phyloP scores from a whole-genome alignment of 2,113 vertebrate genomes.

The Naja naja region DNA sequence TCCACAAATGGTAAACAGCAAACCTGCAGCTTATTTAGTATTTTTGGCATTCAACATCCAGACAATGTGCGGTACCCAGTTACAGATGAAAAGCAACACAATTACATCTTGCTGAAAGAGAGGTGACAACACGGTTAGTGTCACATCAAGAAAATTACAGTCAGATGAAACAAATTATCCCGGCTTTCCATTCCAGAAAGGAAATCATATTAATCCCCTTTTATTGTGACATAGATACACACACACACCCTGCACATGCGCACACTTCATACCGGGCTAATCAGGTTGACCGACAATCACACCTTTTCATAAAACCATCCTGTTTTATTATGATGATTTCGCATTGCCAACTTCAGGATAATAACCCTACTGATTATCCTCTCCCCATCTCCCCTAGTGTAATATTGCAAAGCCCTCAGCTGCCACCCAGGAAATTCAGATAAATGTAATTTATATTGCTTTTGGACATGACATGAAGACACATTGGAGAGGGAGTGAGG shows the following conservation, averaged over 20 bases:
- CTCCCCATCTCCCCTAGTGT: not conserved
- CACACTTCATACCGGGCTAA: constrained; percentile 22
- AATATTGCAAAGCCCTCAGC: not conserved
- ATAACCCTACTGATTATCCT: constrained; percentile 12
- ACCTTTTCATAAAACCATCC: not conserved
- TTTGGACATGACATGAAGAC: not conserved
- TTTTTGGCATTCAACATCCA: constrained; percentile 35
- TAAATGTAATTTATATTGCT: not conserved
- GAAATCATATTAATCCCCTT: constrained; percentile 5
- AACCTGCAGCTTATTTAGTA: constrained; percentile 27
- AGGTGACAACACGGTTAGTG: constrained; percentile 35
- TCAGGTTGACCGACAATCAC: not conserved
- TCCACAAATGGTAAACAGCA: not conserved
- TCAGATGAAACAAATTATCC: constrained; percentile 42
- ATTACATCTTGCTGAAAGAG: constrained; percentile 37
- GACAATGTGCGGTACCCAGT: constrained; percentile 45
- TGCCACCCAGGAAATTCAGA: not conserved
- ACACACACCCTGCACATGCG: not conserved
- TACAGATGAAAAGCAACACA: constrained; percentile 45
- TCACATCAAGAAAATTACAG: constrained; percentile 45
- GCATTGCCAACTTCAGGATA: constrained; percentile 22
- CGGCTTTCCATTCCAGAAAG: constrained; percentile 43
- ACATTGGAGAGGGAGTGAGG: not conserved
- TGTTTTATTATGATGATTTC: constrained; percentile 42
- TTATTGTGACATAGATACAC: not conserved